Base-by-base conservation (phyloP, 2,888 invertebrate species). In the Formica aserva region DNA sequence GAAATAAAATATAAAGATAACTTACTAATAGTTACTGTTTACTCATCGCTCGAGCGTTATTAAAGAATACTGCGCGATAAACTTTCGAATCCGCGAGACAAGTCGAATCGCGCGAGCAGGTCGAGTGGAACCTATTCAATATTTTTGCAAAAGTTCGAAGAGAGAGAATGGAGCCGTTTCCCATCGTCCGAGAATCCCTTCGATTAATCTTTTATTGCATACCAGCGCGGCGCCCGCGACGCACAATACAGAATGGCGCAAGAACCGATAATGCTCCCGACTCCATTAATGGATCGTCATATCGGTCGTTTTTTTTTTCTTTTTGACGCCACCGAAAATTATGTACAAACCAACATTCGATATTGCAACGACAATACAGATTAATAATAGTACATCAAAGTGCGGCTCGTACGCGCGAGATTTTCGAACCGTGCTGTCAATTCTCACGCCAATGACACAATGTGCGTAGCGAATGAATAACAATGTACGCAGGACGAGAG, bases 241-340 rank as follows among this genome's bases (percentile, higher is more conserved):
- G 74, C 67, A 71, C 80, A 80, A 71, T 78, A 65, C 60, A 57
- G 67, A 67, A 69, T 22, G 60, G 52, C n/a, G 69, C 75, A 86
- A 86, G 84, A 87, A 87, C 55, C 84, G 86, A 85, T 87, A 87
- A 87, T 85, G 69, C 83, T 60, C 65, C 69, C 72, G 85, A 85
- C 67, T 80, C 60, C 81, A 76, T 85, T 86, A 85, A 85, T 83
- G 84, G 83, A 83, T 77, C 52, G 80, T 87, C 87, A 69, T 60
- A 63, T 80, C 67, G 72, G 55, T 66, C 60, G 18, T 76, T 45
- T 60, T 76, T 74, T 35, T 35, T 35, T 35, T 52, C 72, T 74
- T 67, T 85, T 81, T 62, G 38, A 35, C 57, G 13, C 38, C 41
- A 52, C 38, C 78, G 77, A 52, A 8, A 84, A 82, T 81, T 77